Conservation (phyloP, 1,140 invertebrate species). For the Formica exsecta region DNA sequence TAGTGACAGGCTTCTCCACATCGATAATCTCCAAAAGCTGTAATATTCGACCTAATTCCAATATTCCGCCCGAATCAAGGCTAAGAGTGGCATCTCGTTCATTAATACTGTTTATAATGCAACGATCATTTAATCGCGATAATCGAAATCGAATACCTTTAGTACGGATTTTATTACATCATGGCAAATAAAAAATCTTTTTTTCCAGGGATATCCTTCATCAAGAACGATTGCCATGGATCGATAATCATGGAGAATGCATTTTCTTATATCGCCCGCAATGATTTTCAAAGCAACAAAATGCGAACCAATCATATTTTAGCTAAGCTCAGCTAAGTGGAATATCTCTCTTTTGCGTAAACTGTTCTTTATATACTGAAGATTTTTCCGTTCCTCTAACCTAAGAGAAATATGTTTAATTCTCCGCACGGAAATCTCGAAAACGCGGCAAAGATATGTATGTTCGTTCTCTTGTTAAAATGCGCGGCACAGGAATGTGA, state of each 20-base stretch:
- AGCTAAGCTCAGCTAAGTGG: background rate
- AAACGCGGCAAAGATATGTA: constrained; percentile 12
- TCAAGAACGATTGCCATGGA: background rate
- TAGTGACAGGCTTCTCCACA: constrained; percentile 17
- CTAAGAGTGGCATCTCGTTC: background rate
- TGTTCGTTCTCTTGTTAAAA: constrained; percentile 33
- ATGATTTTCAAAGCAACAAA: constrained; percentile 15
- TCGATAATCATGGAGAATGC: background rate
- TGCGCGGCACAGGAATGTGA: background rate
- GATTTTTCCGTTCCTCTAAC: background rate
- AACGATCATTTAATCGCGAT: background rate
- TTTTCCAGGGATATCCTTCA: background rate
- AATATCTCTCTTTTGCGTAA: constrained; percentile 31
- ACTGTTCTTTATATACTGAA: constrained; percentile 12
- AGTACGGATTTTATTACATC: background rate
- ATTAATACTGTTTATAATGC: constrained; percentile 22
- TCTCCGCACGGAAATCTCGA: constrained; percentile 21
- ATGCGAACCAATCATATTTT: background rate
- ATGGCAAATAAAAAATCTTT: background rate
- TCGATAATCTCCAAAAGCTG: constrained; percentile 6
- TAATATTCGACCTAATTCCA: background rate
- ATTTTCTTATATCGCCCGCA: background rate
- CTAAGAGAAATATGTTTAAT: constrained; percentile 36
- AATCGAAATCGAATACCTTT: background rate
- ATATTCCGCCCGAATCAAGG: background rate